Percentiles rank a stretch among this genome's conserved stretches.
Conservation (phyloP, 2,888 invertebrate genomes). For the Shargacucullia verbasci region DNA sequence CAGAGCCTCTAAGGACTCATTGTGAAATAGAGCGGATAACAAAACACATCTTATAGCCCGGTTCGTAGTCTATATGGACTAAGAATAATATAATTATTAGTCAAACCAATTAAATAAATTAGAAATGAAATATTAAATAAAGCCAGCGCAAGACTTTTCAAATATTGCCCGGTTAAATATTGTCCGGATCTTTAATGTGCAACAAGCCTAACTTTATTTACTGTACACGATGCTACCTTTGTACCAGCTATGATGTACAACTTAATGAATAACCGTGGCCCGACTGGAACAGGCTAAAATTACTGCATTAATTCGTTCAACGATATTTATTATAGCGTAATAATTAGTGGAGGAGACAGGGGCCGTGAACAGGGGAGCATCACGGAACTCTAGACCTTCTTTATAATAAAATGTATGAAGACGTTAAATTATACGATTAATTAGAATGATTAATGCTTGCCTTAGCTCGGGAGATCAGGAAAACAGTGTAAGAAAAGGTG, state of each 20-base stretch:
- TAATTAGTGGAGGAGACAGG: constrained; percentile 62
- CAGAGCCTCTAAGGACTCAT: too few relatives aligned
- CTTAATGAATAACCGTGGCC: constrained; percentile 65
- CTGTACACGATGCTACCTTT: constrained; percentile 38
- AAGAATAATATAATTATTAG: too few relatives aligned
- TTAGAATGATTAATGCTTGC: constrained; percentile 55
- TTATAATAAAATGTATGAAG: constrained; percentile 52
- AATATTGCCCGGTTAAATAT: too few relatives aligned
- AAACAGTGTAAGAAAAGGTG: constrained; percentile 45
- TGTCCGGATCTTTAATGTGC: constrained; percentile 20
- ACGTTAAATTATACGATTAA: constrained; percentile 53
- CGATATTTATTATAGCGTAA: constrained; percentile 70
- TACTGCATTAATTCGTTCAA: constrained; percentile 69
- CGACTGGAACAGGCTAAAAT: constrained; percentile 62
- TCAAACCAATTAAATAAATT: too few relatives aligned
- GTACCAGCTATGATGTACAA: constrained; percentile 59
- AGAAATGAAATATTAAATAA: too few relatives aligned
- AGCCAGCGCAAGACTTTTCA: too few relatives aligned
- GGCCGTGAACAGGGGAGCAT: constrained; percentile 20
- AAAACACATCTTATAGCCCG: too few relatives aligned
- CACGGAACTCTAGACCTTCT: constrained; percentile 40
- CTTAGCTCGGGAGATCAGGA: constrained; percentile 35
- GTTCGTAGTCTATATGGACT: too few relatives aligned
- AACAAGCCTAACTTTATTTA: constrained; percentile 31
- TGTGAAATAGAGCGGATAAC: too few relatives aligned